Percentiles rank a stretch among this genome's conserved stretches.
Evolutionary conservation across 2,113 vertebrate species (phyloP).

Genomic region (Columbina picui): DNA sequence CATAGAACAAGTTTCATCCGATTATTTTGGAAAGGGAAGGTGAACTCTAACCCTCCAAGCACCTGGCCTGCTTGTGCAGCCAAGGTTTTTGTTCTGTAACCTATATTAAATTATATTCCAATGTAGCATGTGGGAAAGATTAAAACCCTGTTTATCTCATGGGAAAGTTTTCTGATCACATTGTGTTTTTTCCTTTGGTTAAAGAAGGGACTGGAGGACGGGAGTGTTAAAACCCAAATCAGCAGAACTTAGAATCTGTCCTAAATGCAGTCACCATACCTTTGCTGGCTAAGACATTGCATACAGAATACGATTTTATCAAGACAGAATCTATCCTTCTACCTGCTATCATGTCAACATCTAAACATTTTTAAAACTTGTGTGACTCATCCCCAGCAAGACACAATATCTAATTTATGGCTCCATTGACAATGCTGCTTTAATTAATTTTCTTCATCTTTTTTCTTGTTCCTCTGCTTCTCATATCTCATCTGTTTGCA

Average conservation of each 20-base stretch:
- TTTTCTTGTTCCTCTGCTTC: conserved; percentile 72
- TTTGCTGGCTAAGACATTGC: not conserved
- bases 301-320: not conserved
- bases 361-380: not conserved
- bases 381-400: conserved; percentile 51
- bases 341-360: conserved; percentile 18
- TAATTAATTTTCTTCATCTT: conserved; percentile 80
- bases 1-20: not conserved
- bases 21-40: conserved; percentile 35
- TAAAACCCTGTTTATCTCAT: conserved; percentile 31
- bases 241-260: not conserved
- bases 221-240: not conserved
- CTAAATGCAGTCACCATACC: not conserved
- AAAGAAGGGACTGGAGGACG: not conserved
- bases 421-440: conserved; percentile 71
- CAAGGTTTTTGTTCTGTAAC: conserved; percentile 45
- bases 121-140: conserved; percentile 12
- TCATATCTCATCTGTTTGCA: conserved; percentile 78
- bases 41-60: not conserved
- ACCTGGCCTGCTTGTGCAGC: conserved; percentile 45
- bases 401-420: conserved; percentile 70
- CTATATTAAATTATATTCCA: conserved; percentile 42
- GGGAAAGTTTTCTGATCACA: not conserved
- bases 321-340: not conserved
- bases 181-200: conserved; percentile 2